These are phyloP conservation scores for Parnassius mnemosyne DNA, from an alignment of 2,888 invertebrate genomes.

Conservation along the genomic window DNA sequence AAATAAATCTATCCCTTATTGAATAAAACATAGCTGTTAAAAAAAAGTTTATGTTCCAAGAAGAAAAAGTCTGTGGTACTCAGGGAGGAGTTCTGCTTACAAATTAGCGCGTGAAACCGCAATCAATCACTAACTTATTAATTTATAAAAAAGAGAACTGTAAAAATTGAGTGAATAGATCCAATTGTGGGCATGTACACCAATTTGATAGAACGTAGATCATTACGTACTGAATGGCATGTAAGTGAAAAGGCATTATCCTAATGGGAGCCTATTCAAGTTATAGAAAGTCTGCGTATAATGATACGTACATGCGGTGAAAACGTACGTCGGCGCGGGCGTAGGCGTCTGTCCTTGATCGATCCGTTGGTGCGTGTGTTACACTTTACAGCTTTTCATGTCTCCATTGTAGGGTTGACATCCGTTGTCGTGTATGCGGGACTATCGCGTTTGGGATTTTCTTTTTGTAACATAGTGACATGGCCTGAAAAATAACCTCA, in stretches of 20 bases:
- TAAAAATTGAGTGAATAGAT: neutral
- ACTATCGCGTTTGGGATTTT: neutral
- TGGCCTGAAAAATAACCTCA: no score
- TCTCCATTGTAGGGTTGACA: constrained; percentile 17
- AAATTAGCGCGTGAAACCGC: no score
- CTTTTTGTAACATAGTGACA: neutral
- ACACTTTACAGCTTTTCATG: constrained; percentile 39
- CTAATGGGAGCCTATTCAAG: constrained; percentile 11
- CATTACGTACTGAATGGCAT: constrained; percentile 4
- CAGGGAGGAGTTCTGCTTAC: no score
- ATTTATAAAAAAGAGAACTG: no score
- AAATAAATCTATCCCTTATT: no score
- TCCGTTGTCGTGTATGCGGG: neutral
- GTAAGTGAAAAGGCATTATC: constrained; percentile 13
- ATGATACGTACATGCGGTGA: constrained; percentile 16
- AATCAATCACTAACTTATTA: no score
- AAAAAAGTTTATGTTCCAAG: no score
- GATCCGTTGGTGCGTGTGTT: constrained; percentile 61
- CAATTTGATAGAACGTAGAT: constrained; percentile 4
- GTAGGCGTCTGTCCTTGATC: constrained; percentile 65
- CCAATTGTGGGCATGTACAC: constrained; percentile 2
- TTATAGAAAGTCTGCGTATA: constrained; percentile 11
- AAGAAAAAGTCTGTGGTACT: no score
- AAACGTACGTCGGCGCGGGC: constrained; percentile 7
- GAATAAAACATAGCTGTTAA: no score